Conservation (phyloP, 2,888 invertebrate species). For the Rhabditoides inermis region DNA sequence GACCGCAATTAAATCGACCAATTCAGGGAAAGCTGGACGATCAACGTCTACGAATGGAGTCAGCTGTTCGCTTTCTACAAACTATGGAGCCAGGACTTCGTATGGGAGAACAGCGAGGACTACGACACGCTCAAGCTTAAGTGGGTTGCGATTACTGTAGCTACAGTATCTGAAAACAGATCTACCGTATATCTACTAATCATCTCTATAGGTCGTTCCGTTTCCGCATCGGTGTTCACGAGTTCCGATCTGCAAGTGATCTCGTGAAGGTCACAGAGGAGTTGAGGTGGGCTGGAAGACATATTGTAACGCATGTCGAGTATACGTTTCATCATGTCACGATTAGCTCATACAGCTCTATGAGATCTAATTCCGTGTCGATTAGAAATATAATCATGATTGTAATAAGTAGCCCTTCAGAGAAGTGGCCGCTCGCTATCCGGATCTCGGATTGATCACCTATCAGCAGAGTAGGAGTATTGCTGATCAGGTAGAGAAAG, state of each 20-base stretch:
- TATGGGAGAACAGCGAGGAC: constrained; percentile 37
- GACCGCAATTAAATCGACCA: no score
- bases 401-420: no score
- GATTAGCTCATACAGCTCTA: no score
- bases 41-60: constrained; percentile 50
- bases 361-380: no score
- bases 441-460: constrained; percentile 43
- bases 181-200: no score
- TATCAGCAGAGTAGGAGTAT: constrained; percentile 48
- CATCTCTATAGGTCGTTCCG: no score
- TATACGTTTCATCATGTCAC: no score
- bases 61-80: constrained; percentile 50
- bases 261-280: constrained; percentile 35
- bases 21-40: constrained; percentile 45
- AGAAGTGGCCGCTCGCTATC: constrained; percentile 35
- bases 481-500: constrained; percentile 50
- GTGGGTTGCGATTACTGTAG: neutral
- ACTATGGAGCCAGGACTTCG: constrained; percentile 50
- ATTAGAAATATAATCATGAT: no score
- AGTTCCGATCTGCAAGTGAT: constrained; percentile 44
- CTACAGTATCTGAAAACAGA: neutral
- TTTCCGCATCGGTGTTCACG: constrained; percentile 48
- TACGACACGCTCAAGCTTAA: constrained; percentile 19
- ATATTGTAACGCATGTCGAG: no score
- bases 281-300: no score